Evolutionary conservation across 2,113 vertebrate species (phyloP).

Genomic region (Pyxicephalus adspersus): DNA sequence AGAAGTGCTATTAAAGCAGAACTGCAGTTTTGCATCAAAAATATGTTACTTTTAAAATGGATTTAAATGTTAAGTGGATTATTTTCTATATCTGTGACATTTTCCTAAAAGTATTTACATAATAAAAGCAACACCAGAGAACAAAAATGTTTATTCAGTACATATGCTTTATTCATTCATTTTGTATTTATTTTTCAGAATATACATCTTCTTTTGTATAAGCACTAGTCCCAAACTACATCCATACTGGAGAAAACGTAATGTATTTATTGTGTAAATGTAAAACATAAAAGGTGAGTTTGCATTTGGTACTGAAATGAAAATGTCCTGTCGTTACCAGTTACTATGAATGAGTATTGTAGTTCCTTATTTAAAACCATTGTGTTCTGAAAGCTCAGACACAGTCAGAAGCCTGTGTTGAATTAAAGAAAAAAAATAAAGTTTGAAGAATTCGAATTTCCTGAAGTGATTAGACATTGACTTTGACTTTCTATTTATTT

Average conservation of each 20-base stretch:
- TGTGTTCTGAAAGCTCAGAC: neutral
- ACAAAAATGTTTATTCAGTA: constrained; percentile 41
- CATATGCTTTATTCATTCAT: constrained; percentile 22
- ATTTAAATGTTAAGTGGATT: constrained; percentile 45
- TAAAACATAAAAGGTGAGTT: constrained; percentile 16
- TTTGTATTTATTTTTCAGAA: constrained; percentile 27
- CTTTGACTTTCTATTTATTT: constrained; percentile 4
- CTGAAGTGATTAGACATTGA: neutral
- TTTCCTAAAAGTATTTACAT: constrained; percentile 41
- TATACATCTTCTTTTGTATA: constrained; percentile 11
- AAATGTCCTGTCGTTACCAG: neutral
- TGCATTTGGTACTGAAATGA: constrained; percentile 8
- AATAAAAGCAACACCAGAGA: constrained; percentile 40
- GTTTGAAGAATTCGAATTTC: neutral
- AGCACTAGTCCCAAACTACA: neutral
- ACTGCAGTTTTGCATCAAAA: constrained; percentile 13
- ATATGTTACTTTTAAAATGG: constrained; percentile 17
- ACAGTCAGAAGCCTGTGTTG: neutral
- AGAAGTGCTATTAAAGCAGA: constrained; percentile 19
- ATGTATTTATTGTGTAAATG: constrained; percentile 33
- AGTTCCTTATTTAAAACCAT: neutral
- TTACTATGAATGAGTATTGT: constrained; percentile 10
- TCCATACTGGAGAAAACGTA: neutral
- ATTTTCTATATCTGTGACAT: constrained; percentile 50
- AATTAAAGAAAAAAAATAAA: neutral